Evolutionary conservation across 2,797 vertebrate species (phyloP), one percentile per base, ranked within the genome.

Genomic region (Schizothorax lantsangensis): DNA sequence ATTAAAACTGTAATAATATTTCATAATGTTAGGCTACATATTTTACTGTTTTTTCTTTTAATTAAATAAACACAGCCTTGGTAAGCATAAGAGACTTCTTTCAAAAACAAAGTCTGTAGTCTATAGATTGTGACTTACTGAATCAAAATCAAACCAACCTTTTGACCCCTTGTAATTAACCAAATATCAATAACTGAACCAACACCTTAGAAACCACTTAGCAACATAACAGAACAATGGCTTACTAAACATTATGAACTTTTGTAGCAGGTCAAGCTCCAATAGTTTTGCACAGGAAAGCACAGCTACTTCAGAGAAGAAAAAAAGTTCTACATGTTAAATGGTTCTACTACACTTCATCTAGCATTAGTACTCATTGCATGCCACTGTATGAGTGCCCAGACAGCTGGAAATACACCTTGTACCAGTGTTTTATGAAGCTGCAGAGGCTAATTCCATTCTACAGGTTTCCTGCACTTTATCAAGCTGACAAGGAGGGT

Each of bases 401-500:
- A 78, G 11, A 40, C 21, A 11, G 38, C 14, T 26, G 36, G 38
- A 43, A 45, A 62, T 64, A 19, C 54, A 86, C 75, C 57, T 85
- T 84, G 79, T 33, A 62, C 36, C 40, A 47, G n/a, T 52, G 40
- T 87, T 82, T 45, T 82, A 54, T 40, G 52, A 59, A 52, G 12
- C 66, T 81, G 14, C 54, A 66, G 59, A 88, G n/a, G 36, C 62
- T 75, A 88, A 82, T 86, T 88, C 26, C 11, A 47, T 87, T 57
- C 66, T 59, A 36, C 6, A 86, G 59, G 33, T 57, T 36, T 83
- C 14, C 21, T 33, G 7, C 79, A 81, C 45, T 78, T 72, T 88
- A 87, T 86, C 89, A 93, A 82, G 10, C 81, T 74, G 83, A 85
- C 38, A 86, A 86, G 79, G 19, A 86, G 79, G 69, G 84, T 80